Conservation (phyloP, 2,113 vertebrate species). For the Apodemus sylvaticus region DNA sequence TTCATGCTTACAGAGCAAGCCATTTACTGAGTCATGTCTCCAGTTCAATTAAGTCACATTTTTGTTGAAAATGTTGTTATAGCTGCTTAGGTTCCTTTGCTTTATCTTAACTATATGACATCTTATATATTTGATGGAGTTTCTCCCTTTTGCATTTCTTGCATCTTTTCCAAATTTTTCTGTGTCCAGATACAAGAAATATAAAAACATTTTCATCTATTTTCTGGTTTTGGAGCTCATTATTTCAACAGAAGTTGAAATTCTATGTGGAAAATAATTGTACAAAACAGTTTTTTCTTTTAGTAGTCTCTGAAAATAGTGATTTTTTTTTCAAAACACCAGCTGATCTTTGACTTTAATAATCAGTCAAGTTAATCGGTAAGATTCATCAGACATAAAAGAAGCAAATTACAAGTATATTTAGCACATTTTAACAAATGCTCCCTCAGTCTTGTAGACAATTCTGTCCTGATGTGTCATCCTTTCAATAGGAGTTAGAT, state of each 20-base stretch:
- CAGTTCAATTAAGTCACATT: background rate
- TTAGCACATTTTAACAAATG: conserved; percentile 32
- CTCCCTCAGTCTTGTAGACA: conserved; percentile 19
- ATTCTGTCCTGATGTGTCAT: conserved; percentile 46
- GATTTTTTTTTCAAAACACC: conserved; percentile 69
- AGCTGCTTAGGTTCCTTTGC: conserved; percentile 25
- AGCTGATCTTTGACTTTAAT: conserved; percentile 44
- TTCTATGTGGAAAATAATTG: conserved; percentile 49
- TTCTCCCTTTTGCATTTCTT: conserved; percentile 31
- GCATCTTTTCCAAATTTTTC: conserved; percentile 1
- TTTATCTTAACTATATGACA: background rate
- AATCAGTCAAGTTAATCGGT: conserved; percentile 44
- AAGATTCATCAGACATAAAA: conserved; percentile 33
- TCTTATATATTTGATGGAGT: background rate
- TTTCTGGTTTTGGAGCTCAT: background rate
- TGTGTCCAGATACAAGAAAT: conserved; percentile 38
- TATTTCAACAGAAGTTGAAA: conserved; percentile 54
- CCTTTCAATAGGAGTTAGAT: conserved; percentile 23
- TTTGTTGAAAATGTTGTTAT: background rate
- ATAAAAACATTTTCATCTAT: conserved; percentile 8
- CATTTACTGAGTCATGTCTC: background rate
- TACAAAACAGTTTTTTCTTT: conserved; percentile 42
- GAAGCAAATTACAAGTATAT: conserved; percentile 29
- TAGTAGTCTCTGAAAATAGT: conserved; percentile 30
- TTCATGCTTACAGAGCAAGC: background rate